Conservation (phyloP, 2,797 vertebrate genomes). For the Tinamus major region DNA sequence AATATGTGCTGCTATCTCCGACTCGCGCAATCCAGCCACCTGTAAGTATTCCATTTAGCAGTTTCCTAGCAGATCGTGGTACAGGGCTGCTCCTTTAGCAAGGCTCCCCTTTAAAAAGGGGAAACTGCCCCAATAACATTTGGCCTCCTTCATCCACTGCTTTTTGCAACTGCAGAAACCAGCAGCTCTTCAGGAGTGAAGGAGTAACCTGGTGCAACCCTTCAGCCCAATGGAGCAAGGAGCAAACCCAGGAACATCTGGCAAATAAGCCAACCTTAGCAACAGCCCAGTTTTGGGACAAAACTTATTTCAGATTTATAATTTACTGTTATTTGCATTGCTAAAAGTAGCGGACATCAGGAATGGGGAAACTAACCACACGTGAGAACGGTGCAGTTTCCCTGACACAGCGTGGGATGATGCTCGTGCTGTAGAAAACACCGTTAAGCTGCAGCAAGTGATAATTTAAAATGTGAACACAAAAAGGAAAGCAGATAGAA, state of each 20-base stretch:
- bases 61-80: background rate
- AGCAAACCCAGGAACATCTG: rapidly evolving
- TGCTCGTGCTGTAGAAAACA: background rate
- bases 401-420: background rate
- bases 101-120: background rate
- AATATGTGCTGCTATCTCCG: slow-evolving; percentile 50
- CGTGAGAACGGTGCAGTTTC: rapidly evolving
- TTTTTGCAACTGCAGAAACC: background rate
- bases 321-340: background rate
- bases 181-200: background rate
- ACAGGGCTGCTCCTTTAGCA: background rate
- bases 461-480: rapidly evolving
- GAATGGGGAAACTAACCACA: rapidly evolving
- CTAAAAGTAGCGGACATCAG: background rate
- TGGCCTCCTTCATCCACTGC: background rate
- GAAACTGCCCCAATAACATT: background rate
- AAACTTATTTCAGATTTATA: background rate
- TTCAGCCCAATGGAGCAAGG: background rate
- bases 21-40: slow-evolving; percentile 37
- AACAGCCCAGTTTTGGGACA: background rate
- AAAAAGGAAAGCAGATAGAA: background rate
- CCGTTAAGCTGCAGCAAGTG: background rate
- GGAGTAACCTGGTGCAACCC: background rate
- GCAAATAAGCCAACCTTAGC: background rate
- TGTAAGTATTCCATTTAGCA: slow-evolving; percentile 22